phyloP scores from a whole-genome alignment of 2,113 vertebrate species.

The Numida meleagris region DNA sequence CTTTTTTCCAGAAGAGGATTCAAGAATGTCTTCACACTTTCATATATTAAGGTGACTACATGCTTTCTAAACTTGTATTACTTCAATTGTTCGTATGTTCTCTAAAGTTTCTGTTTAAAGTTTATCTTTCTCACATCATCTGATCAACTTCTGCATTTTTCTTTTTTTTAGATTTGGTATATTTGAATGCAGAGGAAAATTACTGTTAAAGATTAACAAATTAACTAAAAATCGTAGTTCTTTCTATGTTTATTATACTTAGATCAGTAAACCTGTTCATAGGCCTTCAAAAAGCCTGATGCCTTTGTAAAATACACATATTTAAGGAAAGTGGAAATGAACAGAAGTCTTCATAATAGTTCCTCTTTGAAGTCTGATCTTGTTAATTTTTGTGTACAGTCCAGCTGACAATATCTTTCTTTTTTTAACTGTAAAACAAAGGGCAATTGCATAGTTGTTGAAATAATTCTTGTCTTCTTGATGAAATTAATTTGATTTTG shows the following conservation, averaged over 20 bases:
- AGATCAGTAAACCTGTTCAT: not conserved
- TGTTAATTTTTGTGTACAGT: not conserved
- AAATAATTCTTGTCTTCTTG: not conserved
- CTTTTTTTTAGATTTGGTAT: not conserved
- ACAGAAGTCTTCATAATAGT: not conserved
- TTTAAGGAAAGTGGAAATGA: not conserved
- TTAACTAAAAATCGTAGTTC: not conserved
- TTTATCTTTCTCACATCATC: not conserved
- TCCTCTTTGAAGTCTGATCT: not conserved
- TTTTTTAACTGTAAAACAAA: conserved; percentile 15
- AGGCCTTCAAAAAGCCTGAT: not conserved
- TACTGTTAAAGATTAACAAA: not conserved
- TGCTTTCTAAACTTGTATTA: not conserved
- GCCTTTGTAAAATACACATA: not conserved
- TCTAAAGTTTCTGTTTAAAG: not conserved
- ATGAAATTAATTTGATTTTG: not conserved
- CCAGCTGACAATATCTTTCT: not conserved
- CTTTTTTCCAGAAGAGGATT: not conserved
- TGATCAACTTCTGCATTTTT: not conserved
- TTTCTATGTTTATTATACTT: not conserved
- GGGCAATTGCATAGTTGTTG: not conserved
- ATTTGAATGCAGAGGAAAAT: not conserved
- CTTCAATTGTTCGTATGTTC: not conserved
- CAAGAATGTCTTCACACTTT: not conserved
- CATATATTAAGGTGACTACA: not conserved